A percentile compares a stretch with the other conserved stretches of the same genome.
Conservation (phyloP, 30 jellyfish, hydroid and myxozoan species). For the Aurelia aurita region DNA sequence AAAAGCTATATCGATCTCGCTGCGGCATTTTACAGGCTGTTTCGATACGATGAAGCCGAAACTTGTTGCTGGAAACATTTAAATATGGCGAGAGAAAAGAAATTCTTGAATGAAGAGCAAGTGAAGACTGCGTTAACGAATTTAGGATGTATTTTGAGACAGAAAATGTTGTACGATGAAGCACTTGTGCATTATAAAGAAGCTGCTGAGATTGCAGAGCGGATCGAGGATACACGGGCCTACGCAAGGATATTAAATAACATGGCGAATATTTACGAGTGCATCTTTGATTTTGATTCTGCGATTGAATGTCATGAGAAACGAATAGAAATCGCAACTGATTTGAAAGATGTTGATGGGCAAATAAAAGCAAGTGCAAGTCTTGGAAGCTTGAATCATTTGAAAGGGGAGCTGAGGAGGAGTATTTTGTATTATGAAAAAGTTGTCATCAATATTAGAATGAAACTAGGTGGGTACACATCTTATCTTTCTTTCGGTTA, state of each 20-base stretch:
- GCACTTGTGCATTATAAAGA: conserved; percentile 84
- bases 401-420: conserved; percentile 85
- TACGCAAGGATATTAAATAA: conserved; percentile 86
- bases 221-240: conserved; percentile 83
- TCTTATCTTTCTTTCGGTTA: no score
- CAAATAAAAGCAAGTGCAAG: conserved; percentile 88
- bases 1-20: conserved; percentile 65
- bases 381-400: conserved; percentile 76
- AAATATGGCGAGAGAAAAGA: conserved; percentile 80
- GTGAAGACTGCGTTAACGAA: conserved; percentile 84
- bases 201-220: conserved; percentile 92
- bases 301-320: conserved; percentile 80
- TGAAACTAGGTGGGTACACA: conserved; percentile 83
- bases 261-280: conserved; percentile 89
- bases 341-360: conserved; percentile 82
- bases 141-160: conserved; percentile 78
- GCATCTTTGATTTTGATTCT: conserved; percentile 80
- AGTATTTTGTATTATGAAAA: conserved; percentile 82
- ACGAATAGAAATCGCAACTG: conserved; percentile 82
- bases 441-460: conserved; percentile 83
- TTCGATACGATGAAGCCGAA: conserved; percentile 94
- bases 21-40: conserved; percentile 88
- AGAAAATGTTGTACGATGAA: conserved; percentile 77
- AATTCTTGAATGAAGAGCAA: conserved; percentile 74
- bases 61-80: conserved; percentile 81